phyloP scores from a whole-genome alignment of 2,113 vertebrate genomes.

The Piaya cayana region DNA sequence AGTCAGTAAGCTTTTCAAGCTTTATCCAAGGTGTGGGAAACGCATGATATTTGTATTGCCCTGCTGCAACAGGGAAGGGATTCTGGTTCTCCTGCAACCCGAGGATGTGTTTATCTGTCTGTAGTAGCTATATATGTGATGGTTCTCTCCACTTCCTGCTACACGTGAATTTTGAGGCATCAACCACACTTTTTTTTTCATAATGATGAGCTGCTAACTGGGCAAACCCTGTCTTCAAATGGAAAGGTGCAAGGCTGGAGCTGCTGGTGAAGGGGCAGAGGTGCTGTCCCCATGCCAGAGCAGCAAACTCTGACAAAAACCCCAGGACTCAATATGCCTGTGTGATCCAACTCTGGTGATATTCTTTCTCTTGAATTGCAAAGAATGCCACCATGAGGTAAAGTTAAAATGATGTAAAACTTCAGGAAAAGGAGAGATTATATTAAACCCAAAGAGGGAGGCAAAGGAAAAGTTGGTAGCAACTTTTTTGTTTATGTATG shows the following conservation, averaged over 20 bases:
- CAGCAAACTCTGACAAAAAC: not conserved
- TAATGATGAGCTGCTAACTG: not conserved
- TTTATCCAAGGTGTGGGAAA: not conserved
- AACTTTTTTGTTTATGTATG: not conserved
- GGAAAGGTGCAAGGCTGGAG: accelerated
- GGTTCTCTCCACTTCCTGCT: accelerated
- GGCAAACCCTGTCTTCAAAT: not conserved
- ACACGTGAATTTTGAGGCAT: not conserved
- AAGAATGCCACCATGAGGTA: not conserved
- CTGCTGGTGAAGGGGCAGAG: not conserved
- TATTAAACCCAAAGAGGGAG: not conserved
- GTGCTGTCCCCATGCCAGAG: too few relatives aligned
- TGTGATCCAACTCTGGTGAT: not conserved
- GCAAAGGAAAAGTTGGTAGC: not conserved
- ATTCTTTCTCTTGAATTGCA: not conserved
- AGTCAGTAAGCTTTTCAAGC: not conserved
- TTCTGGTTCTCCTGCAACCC: not conserved
- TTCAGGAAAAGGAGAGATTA: not conserved
- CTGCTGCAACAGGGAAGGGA: not conserved
- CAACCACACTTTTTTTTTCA: not conserved
- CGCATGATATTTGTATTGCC: accelerated
- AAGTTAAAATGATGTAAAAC: not conserved
- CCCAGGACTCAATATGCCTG: accelerated
- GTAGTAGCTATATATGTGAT: accelerated
- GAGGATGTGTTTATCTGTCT: not conserved